These are phyloP conservation scores for Hemicentrotus pulcherrimus DNA, from an alignment of 35 echinoderm and acorn worm species.

Conservation along the genomic window DNA sequence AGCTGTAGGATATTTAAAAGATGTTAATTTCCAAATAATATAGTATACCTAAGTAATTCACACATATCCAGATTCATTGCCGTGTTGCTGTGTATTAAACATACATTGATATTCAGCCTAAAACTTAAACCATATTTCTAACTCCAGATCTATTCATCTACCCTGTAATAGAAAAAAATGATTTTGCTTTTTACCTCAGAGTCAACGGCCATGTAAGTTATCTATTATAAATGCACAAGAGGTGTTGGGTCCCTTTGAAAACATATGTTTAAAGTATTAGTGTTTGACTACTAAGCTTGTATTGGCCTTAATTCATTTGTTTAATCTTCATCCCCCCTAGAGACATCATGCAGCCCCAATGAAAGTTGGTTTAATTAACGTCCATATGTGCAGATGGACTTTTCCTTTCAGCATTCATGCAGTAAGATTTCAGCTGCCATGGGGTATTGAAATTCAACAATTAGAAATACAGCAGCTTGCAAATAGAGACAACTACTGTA, in stretches of 20 bases:
- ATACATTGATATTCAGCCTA: no score
- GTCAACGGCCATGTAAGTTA: not conserved
- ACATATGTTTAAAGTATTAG: not conserved
- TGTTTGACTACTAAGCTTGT: not conserved
- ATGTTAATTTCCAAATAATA: no score
- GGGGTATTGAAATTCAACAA: not conserved
- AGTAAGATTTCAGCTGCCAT: not conserved
- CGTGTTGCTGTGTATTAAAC: no score
- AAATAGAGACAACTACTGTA: not conserved
- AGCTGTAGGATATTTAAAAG: no score
- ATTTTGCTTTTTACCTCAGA: no score
- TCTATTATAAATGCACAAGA: not conserved
- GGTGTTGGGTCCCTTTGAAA: not conserved
- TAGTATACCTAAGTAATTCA: no score
- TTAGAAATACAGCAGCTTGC: not conserved
- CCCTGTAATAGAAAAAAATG: no score
- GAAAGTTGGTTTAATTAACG: conserved; percentile 10
- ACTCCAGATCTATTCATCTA: no score
- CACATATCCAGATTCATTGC: no score
- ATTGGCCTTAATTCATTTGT: conserved; percentile 3
- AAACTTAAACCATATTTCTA: no score
- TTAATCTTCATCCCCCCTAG: not conserved
- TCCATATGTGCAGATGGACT: conserved; percentile 9
- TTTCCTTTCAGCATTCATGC: conserved; percentile 10
- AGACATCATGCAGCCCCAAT: not conserved